A percentile compares a stretch with the other conserved stretches of the same genome.
Conservation (phyloP, 1,140 invertebrate species). For the Latrodectus geometricus region DNA sequence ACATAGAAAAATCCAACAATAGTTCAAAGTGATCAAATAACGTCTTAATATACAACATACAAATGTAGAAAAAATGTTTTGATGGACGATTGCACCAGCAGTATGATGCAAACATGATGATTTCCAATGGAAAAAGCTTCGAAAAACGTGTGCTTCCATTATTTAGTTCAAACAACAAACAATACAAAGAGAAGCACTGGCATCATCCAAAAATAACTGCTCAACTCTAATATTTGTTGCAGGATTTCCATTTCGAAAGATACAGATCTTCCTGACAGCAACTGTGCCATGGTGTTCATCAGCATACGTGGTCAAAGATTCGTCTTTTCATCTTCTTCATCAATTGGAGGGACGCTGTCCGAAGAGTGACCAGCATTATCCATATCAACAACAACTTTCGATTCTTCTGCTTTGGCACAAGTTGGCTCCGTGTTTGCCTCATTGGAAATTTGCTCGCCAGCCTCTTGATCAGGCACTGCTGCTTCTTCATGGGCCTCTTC, state of each 20-base stretch:
- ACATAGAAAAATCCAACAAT: not conserved
- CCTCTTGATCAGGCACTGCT: not conserved
- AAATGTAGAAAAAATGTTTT: no score
- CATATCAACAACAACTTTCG: not conserved
- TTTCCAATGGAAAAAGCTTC: not conserved
- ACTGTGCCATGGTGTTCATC: not conserved
- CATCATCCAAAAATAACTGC: not conserved
- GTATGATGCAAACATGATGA: not conserved
- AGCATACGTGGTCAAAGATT: constrained; percentile 1
- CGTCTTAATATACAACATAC: no score
- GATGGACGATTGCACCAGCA: no score
- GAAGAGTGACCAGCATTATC: not conserved
- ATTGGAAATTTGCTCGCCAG: not conserved
- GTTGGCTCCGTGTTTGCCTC: not conserved
- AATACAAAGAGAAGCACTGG: not conserved
- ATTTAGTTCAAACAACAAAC: not conserved
- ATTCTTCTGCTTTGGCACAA: not conserved
- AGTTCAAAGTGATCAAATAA: not conserved
- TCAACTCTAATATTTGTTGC: not conserved
- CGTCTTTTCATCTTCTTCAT: constrained; percentile 32
- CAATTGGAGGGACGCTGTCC: not conserved
- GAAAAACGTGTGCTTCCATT: not conserved
- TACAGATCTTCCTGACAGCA: not conserved
- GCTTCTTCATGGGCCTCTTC: constrained; percentile 15
- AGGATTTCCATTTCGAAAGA: not conserved